Percentiles rank a stretch among this genome's conserved stretches.
These are phyloP conservation scores for Bambusicola thoracicus DNA, from an alignment of 2,113 vertebrate genomes.

Conservation along the genomic window DNA sequence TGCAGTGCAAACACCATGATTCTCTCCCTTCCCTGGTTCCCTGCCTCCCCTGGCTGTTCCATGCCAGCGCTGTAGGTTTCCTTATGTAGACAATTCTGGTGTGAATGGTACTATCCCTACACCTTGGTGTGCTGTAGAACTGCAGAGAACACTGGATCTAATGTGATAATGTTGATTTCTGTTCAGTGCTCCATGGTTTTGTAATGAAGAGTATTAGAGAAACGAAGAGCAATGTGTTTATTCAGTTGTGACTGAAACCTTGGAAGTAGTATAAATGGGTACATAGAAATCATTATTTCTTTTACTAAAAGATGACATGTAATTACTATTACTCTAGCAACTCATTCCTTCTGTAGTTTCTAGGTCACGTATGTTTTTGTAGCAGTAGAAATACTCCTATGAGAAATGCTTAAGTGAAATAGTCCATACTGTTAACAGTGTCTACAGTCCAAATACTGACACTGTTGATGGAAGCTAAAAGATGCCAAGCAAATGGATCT, in stretches of 20 bases:
- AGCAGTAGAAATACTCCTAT: background rate
- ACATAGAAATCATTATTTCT: background rate
- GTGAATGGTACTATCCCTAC: background rate
- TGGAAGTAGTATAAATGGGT: background rate
- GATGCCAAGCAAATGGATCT: background rate
- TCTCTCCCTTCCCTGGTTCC: background rate
- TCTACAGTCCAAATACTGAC: background rate
- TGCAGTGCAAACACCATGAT: background rate
- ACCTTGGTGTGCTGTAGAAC: background rate
- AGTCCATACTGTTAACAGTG: background rate
- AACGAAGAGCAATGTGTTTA: background rate
- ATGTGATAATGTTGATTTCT: background rate
- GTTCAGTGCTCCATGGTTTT: background rate
- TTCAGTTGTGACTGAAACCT: background rate
- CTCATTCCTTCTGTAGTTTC: background rate
- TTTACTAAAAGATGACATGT: background rate
- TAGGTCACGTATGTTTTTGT: background rate
- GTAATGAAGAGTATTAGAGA: background rate
- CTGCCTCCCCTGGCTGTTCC: background rate
- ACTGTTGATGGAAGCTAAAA: background rate
- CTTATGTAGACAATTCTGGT: background rate
- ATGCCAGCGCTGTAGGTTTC: background rate
- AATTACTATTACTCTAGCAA: background rate
- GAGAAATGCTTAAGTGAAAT: background rate
- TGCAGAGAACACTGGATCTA: background rate